Base-by-base conservation (phyloP, 2,113 vertebrate genomes). In the Cochlearius cochlearius region DNA sequence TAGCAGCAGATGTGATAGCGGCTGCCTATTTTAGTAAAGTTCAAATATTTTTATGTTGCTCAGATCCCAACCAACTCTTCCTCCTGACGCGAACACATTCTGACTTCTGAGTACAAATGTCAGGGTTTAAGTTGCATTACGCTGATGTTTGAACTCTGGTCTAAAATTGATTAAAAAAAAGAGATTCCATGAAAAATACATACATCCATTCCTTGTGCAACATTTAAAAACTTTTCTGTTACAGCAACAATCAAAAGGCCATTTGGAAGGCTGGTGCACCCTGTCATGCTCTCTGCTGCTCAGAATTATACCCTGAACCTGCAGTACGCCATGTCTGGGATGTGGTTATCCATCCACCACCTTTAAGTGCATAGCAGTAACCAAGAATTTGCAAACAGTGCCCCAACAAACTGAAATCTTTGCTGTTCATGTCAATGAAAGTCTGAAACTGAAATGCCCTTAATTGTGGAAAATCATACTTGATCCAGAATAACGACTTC, bases 1-100 rank as follows among this genome's bases (percentile, higher is more conserved):
- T 89, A 92, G 80, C 91, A 60, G 68, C 12, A 20, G 45, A 87
- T 87, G 66, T 62, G 73, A 82, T 36, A 92, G 73, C 7, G 25
- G 45, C 56, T 93, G 81, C 50, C 92, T 85, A 15, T 66, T 93
- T 79, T 76, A 96, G 71, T 76, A 68, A 91, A 94, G 74, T 96
- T 94, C 84, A 92, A 90, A 60, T 91, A 56, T 86, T 90, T 94
- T 84, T 27, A 52, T 60, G 34, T 43, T 87, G 58, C 39, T 88
- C 45, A 72, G 52, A 90, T 85, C 30, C 49, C 58, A 95, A 87
- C 29, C 27, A 89, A 32, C 39, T 68, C 77, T 64, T 80, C 38
- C 27, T 76, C 17, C 74, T 69, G 69, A 93, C 91, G 66, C 6
- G 18, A 95, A 94, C 36, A 38, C 45, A 39, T 73, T 73, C 49